Evolutionary conservation across 1,140 invertebrate species (phyloP), one percentile per base, ranked within the genome.

Genomic region (Solenopsis invicta): DNA sequence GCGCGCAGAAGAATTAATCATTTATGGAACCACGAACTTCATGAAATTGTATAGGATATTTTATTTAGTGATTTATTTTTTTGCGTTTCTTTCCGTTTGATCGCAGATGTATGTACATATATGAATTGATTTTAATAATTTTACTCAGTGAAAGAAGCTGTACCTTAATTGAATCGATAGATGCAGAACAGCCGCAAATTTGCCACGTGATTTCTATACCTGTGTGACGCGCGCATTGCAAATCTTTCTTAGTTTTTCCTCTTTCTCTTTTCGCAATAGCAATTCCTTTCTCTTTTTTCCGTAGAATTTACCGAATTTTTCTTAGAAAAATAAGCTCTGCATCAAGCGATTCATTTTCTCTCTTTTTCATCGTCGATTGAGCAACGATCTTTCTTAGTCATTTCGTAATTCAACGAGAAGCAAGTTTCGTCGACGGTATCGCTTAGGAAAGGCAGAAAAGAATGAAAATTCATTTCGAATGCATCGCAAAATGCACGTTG

Each of bases 281-380:
- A 66, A 66, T 10, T 78, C 24, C 12, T 78, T 59, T 78, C 45
- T 34, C 54, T 66, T 41, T 81, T 81, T 52, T 82, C 34, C 29
- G n/a, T 74, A 84, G 69, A 74, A 37, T 74, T 74, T 74, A 29
- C 13, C 50, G 24, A 37, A 71, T 71, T 81, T 54, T 52, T 54
- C 37, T 66, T 74, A 61, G 61, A 66, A 48, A 37, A 21, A 29
- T 37, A 74, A 74, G 56, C 69, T 88, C 67, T 89, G 81, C 86
- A 88, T 88, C 75, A 66, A 87, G 10, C 85, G 75, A 89, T 71
- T 82, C 37, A 84, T 82, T 62, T 71, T 71, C 45, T 81, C 69
- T 41, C 13, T 59, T 50, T 86, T 45, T 67, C 54, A 82, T 71
- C 13, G 29, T 62, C 54, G 21, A 13, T 71, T 41, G 45, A 71